These are phyloP conservation scores for Xenotilapia leptura DNA, from an alignment of 2,113 vertebrate genomes.

Conservation along the genomic window DNA sequence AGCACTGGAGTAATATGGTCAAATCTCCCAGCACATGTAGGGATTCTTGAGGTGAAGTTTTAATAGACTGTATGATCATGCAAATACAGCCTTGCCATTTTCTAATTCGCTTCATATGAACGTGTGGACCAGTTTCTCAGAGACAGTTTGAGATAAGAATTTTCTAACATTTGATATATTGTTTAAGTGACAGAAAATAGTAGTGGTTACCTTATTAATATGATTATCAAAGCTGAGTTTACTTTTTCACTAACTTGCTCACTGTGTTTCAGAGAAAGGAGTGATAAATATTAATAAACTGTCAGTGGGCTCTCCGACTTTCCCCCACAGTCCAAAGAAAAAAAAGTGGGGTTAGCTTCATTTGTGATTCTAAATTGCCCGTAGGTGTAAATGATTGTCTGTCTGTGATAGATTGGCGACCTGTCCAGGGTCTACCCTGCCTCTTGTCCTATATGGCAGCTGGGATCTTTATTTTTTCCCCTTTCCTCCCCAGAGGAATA, in stretches of 20 bases:
- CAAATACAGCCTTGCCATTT: not conserved
- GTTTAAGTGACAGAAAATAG: not conserved
- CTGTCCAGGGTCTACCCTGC: not conserved
- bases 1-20: not conserved
- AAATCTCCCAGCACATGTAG: not conserved
- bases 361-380: not conserved
- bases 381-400: not conserved
- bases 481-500: not conserved
- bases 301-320: not conserved
- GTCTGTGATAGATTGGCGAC: not conserved
- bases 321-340: not conserved
- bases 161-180: not conserved
- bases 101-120: not conserved
- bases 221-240: not conserved
- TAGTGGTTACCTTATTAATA: not conserved
- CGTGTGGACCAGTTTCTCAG: not conserved
- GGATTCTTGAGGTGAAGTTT: not conserved
- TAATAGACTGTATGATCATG: not conserved
- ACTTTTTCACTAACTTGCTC: not conserved
- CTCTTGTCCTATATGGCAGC: not conserved
- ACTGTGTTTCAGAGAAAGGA: not conserved
- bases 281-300: not conserved
- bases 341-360: not conserved
- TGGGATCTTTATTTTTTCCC: not conserved
- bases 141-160: not conserved